These are phyloP conservation scores for Melieria picta DNA, from an alignment of 2,888 invertebrate genomes.

Conservation along the genomic window DNA sequence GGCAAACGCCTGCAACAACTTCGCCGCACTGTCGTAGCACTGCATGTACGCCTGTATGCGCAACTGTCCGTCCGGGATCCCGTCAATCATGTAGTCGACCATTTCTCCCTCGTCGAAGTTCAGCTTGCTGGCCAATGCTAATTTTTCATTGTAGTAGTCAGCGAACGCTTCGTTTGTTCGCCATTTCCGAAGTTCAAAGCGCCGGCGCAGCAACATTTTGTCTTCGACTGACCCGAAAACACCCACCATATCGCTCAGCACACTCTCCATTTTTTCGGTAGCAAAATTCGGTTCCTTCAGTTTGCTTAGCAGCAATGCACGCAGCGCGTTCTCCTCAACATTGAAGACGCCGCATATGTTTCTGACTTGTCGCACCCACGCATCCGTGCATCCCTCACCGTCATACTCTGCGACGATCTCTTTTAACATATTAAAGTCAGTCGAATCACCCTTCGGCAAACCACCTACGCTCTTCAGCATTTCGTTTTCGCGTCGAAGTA, in stretches of 20 bases:
- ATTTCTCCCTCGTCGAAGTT: conserved; percentile 33
- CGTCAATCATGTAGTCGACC: conserved; percentile 39
- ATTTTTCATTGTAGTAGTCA: conserved; percentile 37
- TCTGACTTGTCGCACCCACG: conserved; percentile 28
- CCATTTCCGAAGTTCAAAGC: conserved; percentile 39
- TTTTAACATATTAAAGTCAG: not conserved
- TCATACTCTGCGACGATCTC: conserved; percentile 4
- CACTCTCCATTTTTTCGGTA: not conserved
- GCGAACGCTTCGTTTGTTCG: conserved; percentile 22
- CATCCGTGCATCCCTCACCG: not conserved
- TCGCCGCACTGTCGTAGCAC: conserved; percentile 21
- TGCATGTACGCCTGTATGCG: conserved; percentile 35
- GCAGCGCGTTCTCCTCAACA: conserved; percentile 25
- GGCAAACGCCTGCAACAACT: conserved; percentile 34
- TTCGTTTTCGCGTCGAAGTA: not conserved
- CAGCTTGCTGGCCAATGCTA: conserved; percentile 29
- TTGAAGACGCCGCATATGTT: conserved; percentile 4
- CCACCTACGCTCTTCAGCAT: not conserved
- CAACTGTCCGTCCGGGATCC: conserved; percentile 35
- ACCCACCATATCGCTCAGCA: conserved; percentile 10
- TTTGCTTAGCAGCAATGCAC: conserved; percentile 26
- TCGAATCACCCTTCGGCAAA: not conserved
- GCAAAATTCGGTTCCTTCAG: conserved; percentile 33
- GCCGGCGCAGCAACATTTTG: conserved; percentile 31
- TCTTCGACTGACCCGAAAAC: conserved; percentile 16